Conservation (phyloP, 2,113 vertebrate genomes). For the Trochalopteron elliotii region DNA sequence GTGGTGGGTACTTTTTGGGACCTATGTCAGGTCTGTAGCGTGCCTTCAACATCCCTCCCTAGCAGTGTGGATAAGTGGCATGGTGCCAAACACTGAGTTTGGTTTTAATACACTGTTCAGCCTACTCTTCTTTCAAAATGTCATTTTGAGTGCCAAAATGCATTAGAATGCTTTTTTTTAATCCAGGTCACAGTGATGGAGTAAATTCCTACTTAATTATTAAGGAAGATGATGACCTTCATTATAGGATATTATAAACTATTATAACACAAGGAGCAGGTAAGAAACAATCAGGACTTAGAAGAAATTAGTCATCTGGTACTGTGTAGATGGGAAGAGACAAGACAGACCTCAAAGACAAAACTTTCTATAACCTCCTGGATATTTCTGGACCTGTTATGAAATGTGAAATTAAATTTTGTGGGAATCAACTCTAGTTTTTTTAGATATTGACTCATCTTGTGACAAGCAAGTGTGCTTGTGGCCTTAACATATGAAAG, state of each 20-base stretch:
- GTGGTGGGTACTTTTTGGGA: neutral
- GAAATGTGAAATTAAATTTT: neutral
- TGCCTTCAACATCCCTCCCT: neutral
- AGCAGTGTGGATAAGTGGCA: rapidly evolving
- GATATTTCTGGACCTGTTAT: neutral
- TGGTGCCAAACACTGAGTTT: neutral
- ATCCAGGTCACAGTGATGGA: neutral
- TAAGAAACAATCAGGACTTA: neutral
- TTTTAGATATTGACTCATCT: neutral
- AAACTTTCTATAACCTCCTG: neutral
- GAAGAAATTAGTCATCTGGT: neutral
- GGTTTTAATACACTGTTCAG: neutral
- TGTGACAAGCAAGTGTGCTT: neutral
- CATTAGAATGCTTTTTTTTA: neutral
- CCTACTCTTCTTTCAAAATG: neutral
- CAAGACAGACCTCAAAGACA: neutral
- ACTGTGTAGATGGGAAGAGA: neutral
- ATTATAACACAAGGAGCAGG: neutral
- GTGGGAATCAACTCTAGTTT: neutral
- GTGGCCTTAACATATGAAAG: neutral
- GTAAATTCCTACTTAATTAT: slow-evolving; percentile 6
- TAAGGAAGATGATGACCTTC: neutral
- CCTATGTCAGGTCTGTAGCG: neutral
- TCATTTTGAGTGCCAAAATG: neutral
- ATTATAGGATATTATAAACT: neutral